phyloP scores from a whole-genome alignment of 2,113 vertebrate genomes.

The Vimba vimba region DNA sequence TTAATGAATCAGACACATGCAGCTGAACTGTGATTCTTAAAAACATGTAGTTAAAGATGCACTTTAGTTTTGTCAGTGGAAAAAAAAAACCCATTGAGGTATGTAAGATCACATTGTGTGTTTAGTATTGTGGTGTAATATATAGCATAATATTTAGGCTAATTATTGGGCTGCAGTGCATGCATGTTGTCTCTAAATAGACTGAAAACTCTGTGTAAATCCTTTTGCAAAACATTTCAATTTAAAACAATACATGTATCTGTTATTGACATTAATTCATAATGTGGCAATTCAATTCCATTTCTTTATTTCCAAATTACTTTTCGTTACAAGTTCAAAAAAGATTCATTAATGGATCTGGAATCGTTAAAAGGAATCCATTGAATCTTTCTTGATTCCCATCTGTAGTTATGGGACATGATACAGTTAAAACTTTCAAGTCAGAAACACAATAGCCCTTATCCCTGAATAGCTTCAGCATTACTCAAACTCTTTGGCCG shows the following conservation, averaged over 20 bases:
- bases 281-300: too few relatives aligned
- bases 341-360: background rate
- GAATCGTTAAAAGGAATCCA: background rate
- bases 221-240: too few relatives aligned
- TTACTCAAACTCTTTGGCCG: slow-evolving; percentile 65
- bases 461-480: slow-evolving; percentile 62
- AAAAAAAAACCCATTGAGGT: background rate
- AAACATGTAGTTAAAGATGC: background rate
- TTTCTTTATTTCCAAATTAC: too few relatives aligned
- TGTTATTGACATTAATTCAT: too few relatives aligned
- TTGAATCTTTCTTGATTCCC: slow-evolving; percentile 38
- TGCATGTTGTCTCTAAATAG: background rate
- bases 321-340: background rate
- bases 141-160: background rate
- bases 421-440: slow-evolving; percentile 65
- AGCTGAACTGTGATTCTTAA: background rate
- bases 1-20: background rate
- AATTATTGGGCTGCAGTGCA: background rate
- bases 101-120: background rate
- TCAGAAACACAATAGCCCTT: slow-evolving; percentile 60
- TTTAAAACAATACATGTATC: too few relatives aligned
- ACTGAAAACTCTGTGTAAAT: background rate
- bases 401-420: slow-evolving; percentile 48
- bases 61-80: background rate
- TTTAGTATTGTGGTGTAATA: background rate